A percentile compares a stretch with the other conserved stretches of the same genome.
These are phyloP conservation scores for Salvelinus namaycush DNA, from an alignment of 2,113 vertebrate species.

Conservation along the genomic window DNA sequence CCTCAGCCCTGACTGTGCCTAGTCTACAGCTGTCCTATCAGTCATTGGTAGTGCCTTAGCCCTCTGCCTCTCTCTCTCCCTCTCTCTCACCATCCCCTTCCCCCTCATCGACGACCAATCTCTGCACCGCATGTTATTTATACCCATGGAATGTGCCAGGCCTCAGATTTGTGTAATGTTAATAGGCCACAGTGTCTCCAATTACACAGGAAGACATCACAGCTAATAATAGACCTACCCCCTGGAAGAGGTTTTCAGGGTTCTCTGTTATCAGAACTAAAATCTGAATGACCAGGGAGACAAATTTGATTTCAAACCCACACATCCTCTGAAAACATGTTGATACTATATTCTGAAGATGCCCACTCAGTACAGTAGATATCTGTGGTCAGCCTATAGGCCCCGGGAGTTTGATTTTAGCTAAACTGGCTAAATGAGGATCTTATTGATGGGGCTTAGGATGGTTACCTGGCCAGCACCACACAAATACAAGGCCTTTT, in stretches of 20 bases:
- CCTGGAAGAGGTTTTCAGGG: conserved; percentile 22
- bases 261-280: not conserved
- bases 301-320: conserved; percentile 16
- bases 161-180: conserved; percentile 78
- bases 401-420: no score
- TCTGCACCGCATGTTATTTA: conserved; percentile 73
- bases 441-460: no score
- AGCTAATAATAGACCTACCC: conserved; percentile 69
- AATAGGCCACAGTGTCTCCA: conserved; percentile 72
- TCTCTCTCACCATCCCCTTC: not conserved
- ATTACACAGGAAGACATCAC: conserved; percentile 80
- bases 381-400: no score
- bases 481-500: no score
- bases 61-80: no score
- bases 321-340: not conserved
- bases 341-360: not conserved
- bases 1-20: conserved; percentile 23
- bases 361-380: no score
- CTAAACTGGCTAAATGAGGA: no score
- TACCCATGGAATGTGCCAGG: conserved; percentile 78
- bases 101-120: conserved; percentile 35
- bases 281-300: conserved; percentile 28
- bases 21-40: conserved; percentile 75
- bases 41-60: conserved; percentile 49
- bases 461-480: no score